Base-by-base conservation (phyloP, 2,888 invertebrate species). In the Baronia brevicornis region DNA sequence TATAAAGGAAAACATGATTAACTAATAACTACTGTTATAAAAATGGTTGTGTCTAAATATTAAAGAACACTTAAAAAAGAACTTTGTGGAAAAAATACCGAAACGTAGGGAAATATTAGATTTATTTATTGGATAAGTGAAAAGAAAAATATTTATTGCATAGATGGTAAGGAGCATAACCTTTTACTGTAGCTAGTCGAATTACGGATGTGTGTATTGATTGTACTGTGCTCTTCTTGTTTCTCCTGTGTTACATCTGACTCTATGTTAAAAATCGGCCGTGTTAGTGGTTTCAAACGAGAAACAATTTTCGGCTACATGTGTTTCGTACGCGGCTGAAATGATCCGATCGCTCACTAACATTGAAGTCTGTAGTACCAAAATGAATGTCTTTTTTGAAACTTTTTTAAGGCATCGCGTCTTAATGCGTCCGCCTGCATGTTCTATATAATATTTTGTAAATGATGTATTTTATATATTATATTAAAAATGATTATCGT, bases 81-180 rank as follows among this genome's bases (percentile, higher is more conserved):
- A 65, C 60, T 67, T 61, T 56, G 61, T 60, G 61, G 48, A 60
- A 64, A 60, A 59, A 50, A 61, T 62, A 65, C 66, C 64, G 70
- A 72, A 54, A 60, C 46, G 64, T 72, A 74, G 68, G 58, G 53
- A 65, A 59, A 70, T 60, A 69, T 62, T 77, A 79, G 77, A 78
- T 74, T 72, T 80, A 80, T 80, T 79, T 79, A 80, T 71, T 62
- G 57, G 49, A 39, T 70, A 79, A 74, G 74, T 58, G 63, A 60
- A 77, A 79, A 75, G 72, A 77, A 80, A 77, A 77, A 82, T 84
- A 84, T 84, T 84, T 84, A 84, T 82, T 79, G 71, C 65, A 45
- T 68, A 77, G 71, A 41, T 27, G 28, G 26, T 74, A 74, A 72
- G 73, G 56, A 47, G 72, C 69, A 74, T 74, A 80, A 73, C 63